phyloP scores from a whole-genome alignment of 2,797 vertebrate genomes.

The Microcaecilia unicolor region DNA sequence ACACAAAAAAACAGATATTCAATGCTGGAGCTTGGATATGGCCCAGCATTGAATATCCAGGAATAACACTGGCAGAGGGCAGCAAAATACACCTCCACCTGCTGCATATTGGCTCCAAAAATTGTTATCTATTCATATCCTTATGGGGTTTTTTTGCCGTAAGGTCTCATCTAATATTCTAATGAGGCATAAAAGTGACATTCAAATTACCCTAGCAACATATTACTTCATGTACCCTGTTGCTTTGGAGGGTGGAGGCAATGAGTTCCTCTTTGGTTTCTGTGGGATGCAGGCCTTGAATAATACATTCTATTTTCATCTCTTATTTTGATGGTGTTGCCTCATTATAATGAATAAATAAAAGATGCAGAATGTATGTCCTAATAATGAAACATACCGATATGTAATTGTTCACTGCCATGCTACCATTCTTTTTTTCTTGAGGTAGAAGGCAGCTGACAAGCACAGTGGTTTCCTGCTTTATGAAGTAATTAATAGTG shows the following conservation, averaged over 20 bases:
- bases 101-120: too few relatives aligned
- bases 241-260: background rate
- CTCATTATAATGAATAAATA: slow-evolving; percentile 25
- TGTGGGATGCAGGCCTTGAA: slow-evolving; percentile 14
- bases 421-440: too few relatives aligned
- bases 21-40: too few relatives aligned
- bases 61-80: too few relatives aligned
- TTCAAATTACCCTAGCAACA: slow-evolving; percentile 36
- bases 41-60: too few relatives aligned
- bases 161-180: slow-evolving; percentile 15
- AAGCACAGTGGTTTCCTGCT: slow-evolving; percentile 18
- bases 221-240: slow-evolving; percentile 17
- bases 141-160: slow-evolving; percentile 1
- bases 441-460: slow-evolving; percentile 21
- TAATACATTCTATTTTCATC: slow-evolving; percentile 15
- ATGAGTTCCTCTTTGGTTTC: slow-evolving; percentile 21
- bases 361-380: slow-evolving; percentile 15
- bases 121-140: too few relatives aligned
- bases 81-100: too few relatives aligned
- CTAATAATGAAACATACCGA: slow-evolving; percentile 29
- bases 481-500: slow-evolving; percentile 37
- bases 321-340: slow-evolving; percentile 5
- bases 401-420: slow-evolving; percentile 32
- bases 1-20: too few relatives aligned
- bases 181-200: slow-evolving; percentile 19